Base-by-base conservation (phyloP, 2,113 vertebrate genomes). In the Oreocharis arfaki region DNA sequence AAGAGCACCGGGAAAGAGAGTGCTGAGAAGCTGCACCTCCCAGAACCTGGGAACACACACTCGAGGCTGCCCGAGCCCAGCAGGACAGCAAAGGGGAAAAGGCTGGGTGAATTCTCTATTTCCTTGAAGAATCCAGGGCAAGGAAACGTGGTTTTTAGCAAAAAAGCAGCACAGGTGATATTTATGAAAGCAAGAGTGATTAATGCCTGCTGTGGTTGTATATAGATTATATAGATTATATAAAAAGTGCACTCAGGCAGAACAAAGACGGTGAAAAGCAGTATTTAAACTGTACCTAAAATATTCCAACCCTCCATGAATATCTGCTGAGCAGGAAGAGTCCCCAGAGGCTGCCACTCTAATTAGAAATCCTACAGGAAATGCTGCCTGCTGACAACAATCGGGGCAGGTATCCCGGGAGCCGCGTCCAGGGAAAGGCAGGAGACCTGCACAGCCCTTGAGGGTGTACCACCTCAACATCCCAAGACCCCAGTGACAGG, bases 341-440 rank as follows among this genome's bases (percentile, higher is more conserved):
- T 85, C 90, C 92, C 92, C 57, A 61, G 22, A 90, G 91, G 71
- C 78, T 87, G 87, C 39, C 39, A 41, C 83, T 80, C 92, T 83
- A 93, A 95, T 96, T 93, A 93, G 76, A 90, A 80, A 87, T 75
- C 56, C 69, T 68, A 20, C 39, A 95, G 83, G 94, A 95, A 87
- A 81, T 37, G 53, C 57, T 78, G 82, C 60, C 78, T 73, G 89
- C 27, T 84, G 65, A 74, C 56, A 69, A 61, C 32, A 24, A 69
- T 22, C 30, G 65, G 75, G 87, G 57, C 68, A 63, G 35, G 87
- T 83, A 56, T 83, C 68, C 64, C 87, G 21, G 39, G 82, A 84
- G 95, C 41, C 44, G 21, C 37, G 91, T 50, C 33, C 42, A 1
- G 6, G 50, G 55, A 49, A 11, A 11, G 65, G 56, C 8, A 60